Evolutionary conservation across 2,888 invertebrate genomes (phyloP), one percentile per base, ranked within the genome.

Genomic region (Agapostemon virescens): DNA sequence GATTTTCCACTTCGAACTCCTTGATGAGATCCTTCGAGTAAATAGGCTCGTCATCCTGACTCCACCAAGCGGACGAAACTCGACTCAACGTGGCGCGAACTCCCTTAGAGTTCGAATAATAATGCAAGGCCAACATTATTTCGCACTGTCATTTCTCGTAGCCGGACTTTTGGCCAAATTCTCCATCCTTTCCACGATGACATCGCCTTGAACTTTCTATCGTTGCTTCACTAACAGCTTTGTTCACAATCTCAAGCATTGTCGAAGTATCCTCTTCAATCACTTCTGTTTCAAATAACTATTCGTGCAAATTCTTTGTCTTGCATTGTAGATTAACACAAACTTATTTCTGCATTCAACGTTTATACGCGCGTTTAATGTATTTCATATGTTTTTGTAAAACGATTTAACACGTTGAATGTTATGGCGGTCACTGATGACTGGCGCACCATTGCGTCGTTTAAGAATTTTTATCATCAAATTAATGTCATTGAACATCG

Each of bases 1-100:
- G 95, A 88, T 96, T 96, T 88, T 96, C 95, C 85, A 95, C 94
- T 91, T 97, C 97, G 93, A 97, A 97, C 93, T 97, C 97, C 94
- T 97, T 97, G 93, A 97, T 97, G 93, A 97, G 96, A 92, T 97
- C 97, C 93, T 96, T 94, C 86, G 96, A 95, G 93, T 97, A 97
- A 90, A 96, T 96, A 81, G 90, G 91, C 87, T 94, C 94, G 86
- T 94, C 93, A 90, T 94, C 94, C 92, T 94, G 93, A 90, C 93
- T 89, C 92, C 93, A 88, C 93, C 94, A 93, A 94, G 87, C 93
- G 93, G 93, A 95, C 94, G 88, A 92, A 89, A 90, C 86, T 69
- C 87, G 88, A 74, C 89, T 89, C 77, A 90, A 85, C 45, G 88
- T 83, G 55, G 89, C 85, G 45, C 87, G 88, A 49, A 91, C 86